phyloP scores from a whole-genome alignment of 2,888 invertebrate species.

The Melikaiella ostensackeni region DNA sequence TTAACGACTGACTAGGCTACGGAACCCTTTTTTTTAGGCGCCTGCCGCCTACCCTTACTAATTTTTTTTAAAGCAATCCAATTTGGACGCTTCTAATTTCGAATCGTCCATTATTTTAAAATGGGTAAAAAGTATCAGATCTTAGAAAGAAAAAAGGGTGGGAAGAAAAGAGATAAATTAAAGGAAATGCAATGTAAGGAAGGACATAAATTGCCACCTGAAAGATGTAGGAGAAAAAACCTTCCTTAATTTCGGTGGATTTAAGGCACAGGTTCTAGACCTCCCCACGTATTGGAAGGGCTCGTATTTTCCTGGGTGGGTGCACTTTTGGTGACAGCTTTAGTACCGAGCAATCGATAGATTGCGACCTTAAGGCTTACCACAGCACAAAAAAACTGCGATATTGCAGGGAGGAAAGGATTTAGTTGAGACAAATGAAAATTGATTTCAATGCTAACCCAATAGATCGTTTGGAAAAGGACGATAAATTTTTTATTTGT shows the following conservation, averaged over 20 bases:
- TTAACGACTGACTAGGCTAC: too few relatives aligned
- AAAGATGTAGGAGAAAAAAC: conserved; percentile 17
- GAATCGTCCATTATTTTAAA: background rate
- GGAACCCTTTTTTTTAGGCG: too few relatives aligned
- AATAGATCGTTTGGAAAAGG: conserved; percentile 14
- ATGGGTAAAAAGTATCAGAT: background rate
- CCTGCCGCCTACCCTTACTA: too few relatives aligned
- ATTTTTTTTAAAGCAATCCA: too few relatives aligned
- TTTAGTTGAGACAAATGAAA: conserved; percentile 28
- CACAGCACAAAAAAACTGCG: conserved; percentile 6
- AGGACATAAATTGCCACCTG: conserved; percentile 17
- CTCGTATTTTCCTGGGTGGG: conserved; percentile 42
- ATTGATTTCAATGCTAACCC: conserved; percentile 20
- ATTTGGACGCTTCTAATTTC: too few relatives aligned
- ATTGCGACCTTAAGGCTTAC: conserved; percentile 48
- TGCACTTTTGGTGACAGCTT: conserved; percentile 60
- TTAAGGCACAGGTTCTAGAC: conserved; percentile 17
- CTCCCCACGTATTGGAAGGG: conserved; percentile 14
- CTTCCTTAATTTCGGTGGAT: conserved; percentile 33
- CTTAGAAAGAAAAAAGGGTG: background rate
- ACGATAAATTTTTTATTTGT: conserved; percentile 9
- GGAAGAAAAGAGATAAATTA: conserved; percentile 10
- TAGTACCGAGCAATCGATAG: conserved; percentile 65
- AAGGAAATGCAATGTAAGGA: conserved; percentile 1
- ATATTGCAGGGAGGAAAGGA: conserved; percentile 22